Conservation (phyloP, 2,797 vertebrate genomes). For the Sitta carolinensis region DNA sequence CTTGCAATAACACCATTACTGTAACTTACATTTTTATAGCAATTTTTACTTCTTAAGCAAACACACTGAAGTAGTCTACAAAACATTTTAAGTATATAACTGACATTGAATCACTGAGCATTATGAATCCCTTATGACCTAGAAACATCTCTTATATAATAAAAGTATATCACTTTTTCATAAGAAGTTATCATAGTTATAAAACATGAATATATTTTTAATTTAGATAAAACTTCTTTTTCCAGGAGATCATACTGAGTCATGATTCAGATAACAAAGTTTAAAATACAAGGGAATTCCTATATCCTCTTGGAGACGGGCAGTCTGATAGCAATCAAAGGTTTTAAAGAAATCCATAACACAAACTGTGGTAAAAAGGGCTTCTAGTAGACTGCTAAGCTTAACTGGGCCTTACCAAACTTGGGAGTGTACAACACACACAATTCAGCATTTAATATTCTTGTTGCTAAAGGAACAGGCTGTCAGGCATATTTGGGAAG, state of each 20-base stretch:
- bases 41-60: conserved; percentile 66
- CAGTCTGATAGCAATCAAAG: background rate
- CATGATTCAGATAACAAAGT: background rate
- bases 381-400: background rate
- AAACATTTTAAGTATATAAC: conserved; percentile 43
- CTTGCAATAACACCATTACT: conserved; percentile 46
- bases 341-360: background rate
- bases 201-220: conserved; percentile 38
- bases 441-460: background rate
- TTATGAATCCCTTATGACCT: conserved; percentile 18
- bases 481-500: background rate
- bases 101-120: conserved; percentile 33
- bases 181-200: background rate
- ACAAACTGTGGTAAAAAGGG: background rate
- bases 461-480: background rate
- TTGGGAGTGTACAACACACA: background rate
- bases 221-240: conserved; percentile 6
- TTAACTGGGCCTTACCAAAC: background rate
- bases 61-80: conserved; percentile 34
- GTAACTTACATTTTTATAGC: conserved; percentile 48
- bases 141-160: background rate
- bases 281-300: background rate
- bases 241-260: background rate
- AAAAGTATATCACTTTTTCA: conserved; percentile 36
- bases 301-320: background rate